phyloP scores from a whole-genome alignment of 2,888 invertebrate genomes.

The Dasypolia templi region DNA sequence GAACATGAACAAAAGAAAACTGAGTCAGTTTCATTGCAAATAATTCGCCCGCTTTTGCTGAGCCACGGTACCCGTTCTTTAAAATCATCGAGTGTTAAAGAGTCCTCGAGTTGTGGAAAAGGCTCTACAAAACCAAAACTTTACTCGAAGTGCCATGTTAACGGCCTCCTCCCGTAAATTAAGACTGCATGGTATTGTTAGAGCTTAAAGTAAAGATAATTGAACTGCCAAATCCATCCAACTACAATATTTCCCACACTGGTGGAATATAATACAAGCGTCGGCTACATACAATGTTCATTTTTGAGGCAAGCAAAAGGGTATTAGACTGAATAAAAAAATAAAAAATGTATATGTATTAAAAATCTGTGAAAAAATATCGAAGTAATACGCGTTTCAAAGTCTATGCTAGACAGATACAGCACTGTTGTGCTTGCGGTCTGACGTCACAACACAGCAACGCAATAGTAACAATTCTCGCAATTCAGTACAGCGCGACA shows the following conservation, averaged over 20 bases:
- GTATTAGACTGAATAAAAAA: neutral
- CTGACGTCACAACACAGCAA: neutral
- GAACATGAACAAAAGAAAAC: neutral
- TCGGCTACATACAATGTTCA: neutral
- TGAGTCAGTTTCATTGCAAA: neutral
- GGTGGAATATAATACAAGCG: neutral
- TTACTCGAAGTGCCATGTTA: neutral
- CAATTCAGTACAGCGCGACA: neutral
- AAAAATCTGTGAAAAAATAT: no score
- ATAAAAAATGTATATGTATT: no score
- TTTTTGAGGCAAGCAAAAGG: neutral
- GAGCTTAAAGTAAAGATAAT: neutral
- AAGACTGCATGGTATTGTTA: neutral
- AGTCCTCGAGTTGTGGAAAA: neutral
- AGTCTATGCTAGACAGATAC: neutral
- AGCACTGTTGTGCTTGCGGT: neutral
- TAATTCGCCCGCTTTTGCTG: neutral
- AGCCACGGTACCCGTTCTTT: neutral
- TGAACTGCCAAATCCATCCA: neutral
- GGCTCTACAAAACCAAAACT: neutral
- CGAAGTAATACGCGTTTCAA: neutral
- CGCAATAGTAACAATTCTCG: neutral
- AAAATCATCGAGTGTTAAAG: no score
- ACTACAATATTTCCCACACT: neutral
- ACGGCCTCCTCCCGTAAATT: neutral